A percentile compares a stretch with the other conserved stretches of the same genome.
These are phyloP conservation scores for Lasioglossum albipes DNA, from an alignment of 1,140 invertebrate species.

Conservation along the genomic window DNA sequence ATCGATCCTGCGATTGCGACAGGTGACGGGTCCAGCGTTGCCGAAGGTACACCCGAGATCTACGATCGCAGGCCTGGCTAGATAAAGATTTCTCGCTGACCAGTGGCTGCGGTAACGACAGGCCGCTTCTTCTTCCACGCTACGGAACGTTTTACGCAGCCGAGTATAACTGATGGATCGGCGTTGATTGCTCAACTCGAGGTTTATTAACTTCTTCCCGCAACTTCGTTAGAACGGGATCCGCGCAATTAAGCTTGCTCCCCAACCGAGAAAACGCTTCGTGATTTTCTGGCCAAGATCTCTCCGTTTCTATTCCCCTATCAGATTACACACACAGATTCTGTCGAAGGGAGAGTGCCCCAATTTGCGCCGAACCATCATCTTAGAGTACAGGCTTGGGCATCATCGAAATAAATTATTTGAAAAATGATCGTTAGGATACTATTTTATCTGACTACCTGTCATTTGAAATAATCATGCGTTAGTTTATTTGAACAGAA, in stretches of 20 bases:
- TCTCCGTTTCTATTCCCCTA: background rate
- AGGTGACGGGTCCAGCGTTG: background rate
- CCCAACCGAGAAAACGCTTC: conserved; percentile 45
- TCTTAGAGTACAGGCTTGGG: no score
- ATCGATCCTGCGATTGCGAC: background rate
- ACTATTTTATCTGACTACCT: no score
- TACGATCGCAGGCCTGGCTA: background rate
- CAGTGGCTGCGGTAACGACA: background rate
- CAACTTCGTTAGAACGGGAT: conserved; percentile 58
- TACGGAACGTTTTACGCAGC: conserved; percentile 1
- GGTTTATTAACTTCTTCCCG: conserved; percentile 50
- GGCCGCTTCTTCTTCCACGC: background rate
- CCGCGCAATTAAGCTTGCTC: conserved; percentile 45
- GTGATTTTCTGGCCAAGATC: conserved; percentile 23
- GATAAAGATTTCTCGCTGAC: conserved; percentile 7
- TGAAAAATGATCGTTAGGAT: no score
- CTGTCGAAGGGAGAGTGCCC: no score
- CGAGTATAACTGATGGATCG: conserved; percentile 21
- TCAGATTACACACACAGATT: background rate
- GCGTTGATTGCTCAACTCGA: conserved; percentile 21
- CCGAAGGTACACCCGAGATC: background rate
- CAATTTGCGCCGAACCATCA: no score
- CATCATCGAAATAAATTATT: no score
- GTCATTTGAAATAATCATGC: no score
- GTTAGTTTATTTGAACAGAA: no score